Evolutionary conservation across 2,113 vertebrate genomes (phyloP).

Genomic region (Lanius ludovicianus): DNA sequence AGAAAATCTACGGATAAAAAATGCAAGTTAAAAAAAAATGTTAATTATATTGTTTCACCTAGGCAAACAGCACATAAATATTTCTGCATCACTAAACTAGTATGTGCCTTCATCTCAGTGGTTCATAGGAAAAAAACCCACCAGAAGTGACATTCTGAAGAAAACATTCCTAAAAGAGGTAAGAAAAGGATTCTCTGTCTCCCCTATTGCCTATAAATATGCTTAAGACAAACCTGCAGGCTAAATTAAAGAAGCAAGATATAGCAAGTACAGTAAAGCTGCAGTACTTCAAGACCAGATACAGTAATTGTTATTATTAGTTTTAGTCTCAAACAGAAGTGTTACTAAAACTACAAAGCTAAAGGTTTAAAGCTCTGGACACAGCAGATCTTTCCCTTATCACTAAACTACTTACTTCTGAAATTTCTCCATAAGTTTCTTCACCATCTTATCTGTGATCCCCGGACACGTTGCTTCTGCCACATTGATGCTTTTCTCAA

Average conservation of each 20-base stretch:
- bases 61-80: background rate
- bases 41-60: background rate
- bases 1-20: constrained; percentile 70
- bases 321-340: background rate
- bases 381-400: background rate
- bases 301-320: background rate
- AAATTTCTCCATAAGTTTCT: constrained; percentile 91
- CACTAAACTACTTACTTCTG: constrained; percentile 78
- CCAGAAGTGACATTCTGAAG: background rate
- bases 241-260: background rate
- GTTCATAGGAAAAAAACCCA: background rate
- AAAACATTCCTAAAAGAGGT: background rate
- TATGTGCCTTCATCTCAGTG: background rate
- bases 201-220: background rate
- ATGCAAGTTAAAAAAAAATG: background rate
- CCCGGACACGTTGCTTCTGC: constrained; percentile 91
- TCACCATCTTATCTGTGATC: constrained; percentile 96
- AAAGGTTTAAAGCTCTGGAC: background rate
- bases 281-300: background rate
- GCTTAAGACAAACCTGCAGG: background rate
- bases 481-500: constrained; percentile 90
- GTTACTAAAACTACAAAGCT: background rate
- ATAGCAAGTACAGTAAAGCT: background rate
- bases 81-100: background rate
- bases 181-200: background rate